A percentile compares a stretch with the other conserved stretches of the same genome.
Conservation (phyloP, 2,888 invertebrate genomes). For the Calephelis perditalis region DNA sequence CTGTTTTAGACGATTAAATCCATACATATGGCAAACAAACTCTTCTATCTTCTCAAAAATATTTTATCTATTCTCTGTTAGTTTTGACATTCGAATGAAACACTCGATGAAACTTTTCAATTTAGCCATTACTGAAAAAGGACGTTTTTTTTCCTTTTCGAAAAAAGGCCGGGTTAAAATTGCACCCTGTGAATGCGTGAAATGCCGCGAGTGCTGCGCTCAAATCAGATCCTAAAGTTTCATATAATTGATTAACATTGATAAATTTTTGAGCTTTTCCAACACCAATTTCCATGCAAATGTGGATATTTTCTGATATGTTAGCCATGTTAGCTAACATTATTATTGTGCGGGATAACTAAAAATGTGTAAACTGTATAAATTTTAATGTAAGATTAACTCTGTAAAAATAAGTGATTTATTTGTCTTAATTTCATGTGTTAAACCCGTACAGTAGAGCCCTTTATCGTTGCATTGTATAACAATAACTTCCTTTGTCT, state of each 20-base stretch:
- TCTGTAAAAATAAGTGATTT: too few relatives aligned
- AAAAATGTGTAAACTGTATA: too few relatives aligned
- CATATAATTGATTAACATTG: conserved; percentile 13
- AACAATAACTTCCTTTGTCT: too few relatives aligned
- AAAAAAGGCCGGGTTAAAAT: conserved; percentile 34
- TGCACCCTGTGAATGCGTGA: conserved; percentile 30
- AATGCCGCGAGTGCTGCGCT: conserved; percentile 31
- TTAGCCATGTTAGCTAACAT: conserved; percentile 22
- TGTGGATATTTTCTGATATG: conserved; percentile 12
- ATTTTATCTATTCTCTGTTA: conserved; percentile 14
- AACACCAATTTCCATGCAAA: conserved; percentile 21
- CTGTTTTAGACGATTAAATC: too few relatives aligned
- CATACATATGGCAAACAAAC: background rate
- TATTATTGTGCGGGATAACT: conserved; percentile 15
- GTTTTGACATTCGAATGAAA: conserved; percentile 16
- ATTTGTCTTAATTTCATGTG: too few relatives aligned
- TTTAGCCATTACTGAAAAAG: background rate
- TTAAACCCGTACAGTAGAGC: too few relatives aligned
- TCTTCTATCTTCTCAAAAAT: background rate
- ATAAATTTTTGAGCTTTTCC: conserved; percentile 17
- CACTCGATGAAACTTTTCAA: background rate
- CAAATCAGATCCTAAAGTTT: conserved; percentile 11
- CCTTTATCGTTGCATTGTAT: too few relatives aligned
- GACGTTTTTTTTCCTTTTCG: conserved; percentile 32
- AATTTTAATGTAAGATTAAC: too few relatives aligned